Percentiles rank a stretch among this genome's conserved stretches.
phyloP scores from a whole-genome alignment of 2,113 vertebrate genomes.

The Xiphophorus maculatus region DNA sequence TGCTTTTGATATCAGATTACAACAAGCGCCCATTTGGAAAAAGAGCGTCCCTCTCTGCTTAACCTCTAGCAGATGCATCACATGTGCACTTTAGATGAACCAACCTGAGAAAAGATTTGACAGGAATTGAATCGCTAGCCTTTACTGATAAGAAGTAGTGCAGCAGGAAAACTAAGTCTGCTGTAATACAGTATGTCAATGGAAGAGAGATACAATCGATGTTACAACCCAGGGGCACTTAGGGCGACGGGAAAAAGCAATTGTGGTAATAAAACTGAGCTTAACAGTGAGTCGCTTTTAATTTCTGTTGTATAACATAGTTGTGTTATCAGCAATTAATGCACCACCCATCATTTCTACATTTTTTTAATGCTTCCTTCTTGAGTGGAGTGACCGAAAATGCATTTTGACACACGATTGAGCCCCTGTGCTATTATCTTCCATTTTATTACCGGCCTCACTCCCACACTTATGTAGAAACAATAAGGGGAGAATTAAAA shows the following conservation, averaged over 20 bases:
- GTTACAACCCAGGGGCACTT: conserved; percentile 48
- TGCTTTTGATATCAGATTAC: conserved; percentile 63
- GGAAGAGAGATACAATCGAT: conserved; percentile 54
- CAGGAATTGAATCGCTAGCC: conserved; percentile 13
- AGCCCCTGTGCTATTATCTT: conserved; percentile 49
- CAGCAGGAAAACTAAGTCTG: conserved; percentile 37
- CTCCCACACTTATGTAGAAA: conserved; percentile 40
- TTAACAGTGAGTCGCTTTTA: conserved; percentile 55
- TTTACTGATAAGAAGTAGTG: conserved; percentile 50
- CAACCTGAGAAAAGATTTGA: conserved; percentile 15
- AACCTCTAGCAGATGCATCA: conserved; percentile 34
- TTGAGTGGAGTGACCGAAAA: conserved; percentile 59
- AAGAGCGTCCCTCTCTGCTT: conserved; percentile 43
- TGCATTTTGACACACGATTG: conserved; percentile 53
- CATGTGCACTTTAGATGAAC: conserved; percentile 45
- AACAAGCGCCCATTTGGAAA: conserved; percentile 57
- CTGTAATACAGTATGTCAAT: conserved; percentile 46
- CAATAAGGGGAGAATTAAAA: conserved; percentile 25
- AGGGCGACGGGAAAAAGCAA: conserved; percentile 51
- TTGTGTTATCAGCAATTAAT: conserved; percentile 58
- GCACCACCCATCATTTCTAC: conserved; percentile 24
- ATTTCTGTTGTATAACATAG: conserved; percentile 56
- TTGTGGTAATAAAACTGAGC: conserved; percentile 61
- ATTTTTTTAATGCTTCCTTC: conserved; percentile 41
- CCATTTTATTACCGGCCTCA: conserved; percentile 58